phyloP scores from a whole-genome alignment of 2,888 invertebrate genomes.

The Mesorhabditis belari region DNA sequence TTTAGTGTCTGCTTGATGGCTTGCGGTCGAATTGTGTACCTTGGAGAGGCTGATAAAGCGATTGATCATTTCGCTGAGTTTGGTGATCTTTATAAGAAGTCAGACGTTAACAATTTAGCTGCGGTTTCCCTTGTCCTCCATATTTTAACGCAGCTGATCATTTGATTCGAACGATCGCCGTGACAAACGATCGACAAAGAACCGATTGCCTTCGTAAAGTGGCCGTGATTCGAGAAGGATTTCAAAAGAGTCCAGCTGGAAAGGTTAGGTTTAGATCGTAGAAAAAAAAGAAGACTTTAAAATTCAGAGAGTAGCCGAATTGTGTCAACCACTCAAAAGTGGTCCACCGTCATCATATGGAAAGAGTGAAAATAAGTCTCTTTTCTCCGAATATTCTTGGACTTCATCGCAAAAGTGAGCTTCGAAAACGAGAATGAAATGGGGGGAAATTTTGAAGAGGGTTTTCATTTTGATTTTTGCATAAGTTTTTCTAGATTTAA shows the following conservation, averaged over 20 bases:
- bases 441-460: too few species aligned
- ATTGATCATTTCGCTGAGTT: constrained; percentile 67
- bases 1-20: constrained; percentile 67
- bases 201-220: neutral
- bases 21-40: constrained; percentile 75
- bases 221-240: neutral
- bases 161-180: constrained; percentile 51
- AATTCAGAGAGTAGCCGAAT: neutral
- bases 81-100: neutral
- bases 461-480: too few species aligned
- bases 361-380: neutral
- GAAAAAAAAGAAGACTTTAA: neutral
- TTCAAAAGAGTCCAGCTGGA: neutral
- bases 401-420: neutral
- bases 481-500: neutral
- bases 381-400: neutral
- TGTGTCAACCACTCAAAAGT: neutral
- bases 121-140: constrained; percentile 48
- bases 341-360: neutral
- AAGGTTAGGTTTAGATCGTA: neutral
- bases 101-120: constrained; percentile 8
- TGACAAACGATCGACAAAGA: constrained; percentile 14
- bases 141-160: constrained; percentile 55
- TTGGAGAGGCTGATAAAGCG: constrained; percentile 75
- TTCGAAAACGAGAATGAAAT: too few species aligned